A percentile compares a stretch with the other conserved stretches of the same genome.
These are phyloP conservation scores for Oasisia sp. DNA, from an alignment of 2,888 invertebrate species.

Conservation along the genomic window DNA sequence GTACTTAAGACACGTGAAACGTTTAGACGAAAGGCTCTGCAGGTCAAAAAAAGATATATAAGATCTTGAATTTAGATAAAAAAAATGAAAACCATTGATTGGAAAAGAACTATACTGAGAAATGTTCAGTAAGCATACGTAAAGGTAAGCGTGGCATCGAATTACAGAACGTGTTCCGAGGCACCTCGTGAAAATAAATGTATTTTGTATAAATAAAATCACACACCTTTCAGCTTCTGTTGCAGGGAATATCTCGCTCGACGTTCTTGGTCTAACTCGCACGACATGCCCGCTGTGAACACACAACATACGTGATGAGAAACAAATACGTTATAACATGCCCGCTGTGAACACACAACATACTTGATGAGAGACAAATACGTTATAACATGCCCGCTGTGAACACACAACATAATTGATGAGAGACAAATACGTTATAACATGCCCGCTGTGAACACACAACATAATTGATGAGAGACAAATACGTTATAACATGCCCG, in stretches of 20 bases:
- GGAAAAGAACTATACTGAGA: too few relatives aligned
- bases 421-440: neutral
- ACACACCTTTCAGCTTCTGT: constrained; percentile 61
- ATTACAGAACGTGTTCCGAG: neutral
- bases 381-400: neutral
- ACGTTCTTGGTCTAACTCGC: constrained; percentile 60
- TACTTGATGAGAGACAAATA: neutral
- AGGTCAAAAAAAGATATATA: too few relatives aligned
- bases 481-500: neutral
- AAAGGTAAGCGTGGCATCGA: neutral
- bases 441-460: neutral
- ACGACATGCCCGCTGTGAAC: constrained; percentile 56
- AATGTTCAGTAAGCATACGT: too few relatives aligned
- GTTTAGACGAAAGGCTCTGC: too few relatives aligned
- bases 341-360: neutral
- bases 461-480: neutral
- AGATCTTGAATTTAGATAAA: too few relatives aligned
- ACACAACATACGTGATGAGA: neutral
- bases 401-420: neutral
- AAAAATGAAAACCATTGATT: too few relatives aligned
- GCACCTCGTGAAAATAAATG: neutral
- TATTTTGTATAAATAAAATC: neutral
- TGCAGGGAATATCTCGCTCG: constrained; percentile 58
- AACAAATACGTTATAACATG: neutral
- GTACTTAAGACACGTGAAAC: too few relatives aligned